Base-by-base conservation (phyloP, 2,888 invertebrate genomes). In the Notocelia uddmanniana region DNA sequence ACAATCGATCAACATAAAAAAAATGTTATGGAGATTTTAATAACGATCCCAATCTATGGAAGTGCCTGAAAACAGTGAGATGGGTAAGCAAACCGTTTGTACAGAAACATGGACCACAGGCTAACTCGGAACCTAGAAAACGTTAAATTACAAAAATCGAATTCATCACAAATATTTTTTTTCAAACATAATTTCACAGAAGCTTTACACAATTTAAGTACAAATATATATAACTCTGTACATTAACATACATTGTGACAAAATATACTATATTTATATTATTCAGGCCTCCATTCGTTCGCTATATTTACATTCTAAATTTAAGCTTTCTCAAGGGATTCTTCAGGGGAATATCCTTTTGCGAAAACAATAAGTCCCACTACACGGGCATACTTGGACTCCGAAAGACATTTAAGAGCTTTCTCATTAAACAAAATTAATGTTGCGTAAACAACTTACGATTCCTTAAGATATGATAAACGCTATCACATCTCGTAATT, bases 271-370 rank as follows among this genome's bases (percentile, higher is more conserved):
- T 84, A 85, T 84, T 82, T 85, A 85, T 85, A 83, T 81, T 83
- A 83, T 84, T 86, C 91, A 91, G 92, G 91, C 92, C 91, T 86
- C 85, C 89, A 81, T 85, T 88, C 88, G 83, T 87, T 88, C 85
- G 83, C 86, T 87, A 85, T 90, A 92, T 92, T 88, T 92, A 92
- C 92, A 92, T 85, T 83, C 81, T 81, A 62, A 41, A 67, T 73
- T 73, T 11, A 70, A 57, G 54, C 52, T 54, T 74, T 41, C 68
- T 59, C 63, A 13, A 21, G 9, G 13, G 9, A 21, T 15, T 60
- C 48, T 69, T 62, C 55, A 64, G 48, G 45, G 67, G 55, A 72
- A 72, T 26, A 41, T 34, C 52, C 71, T 26, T 71, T 71, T 59
- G 66, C 59, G 52, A 67, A 48, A 70, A 59, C 57, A 54, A 70